Conservation (phyloP, 2,113 vertebrate genomes). For the Phaetusa simplex region DNA sequence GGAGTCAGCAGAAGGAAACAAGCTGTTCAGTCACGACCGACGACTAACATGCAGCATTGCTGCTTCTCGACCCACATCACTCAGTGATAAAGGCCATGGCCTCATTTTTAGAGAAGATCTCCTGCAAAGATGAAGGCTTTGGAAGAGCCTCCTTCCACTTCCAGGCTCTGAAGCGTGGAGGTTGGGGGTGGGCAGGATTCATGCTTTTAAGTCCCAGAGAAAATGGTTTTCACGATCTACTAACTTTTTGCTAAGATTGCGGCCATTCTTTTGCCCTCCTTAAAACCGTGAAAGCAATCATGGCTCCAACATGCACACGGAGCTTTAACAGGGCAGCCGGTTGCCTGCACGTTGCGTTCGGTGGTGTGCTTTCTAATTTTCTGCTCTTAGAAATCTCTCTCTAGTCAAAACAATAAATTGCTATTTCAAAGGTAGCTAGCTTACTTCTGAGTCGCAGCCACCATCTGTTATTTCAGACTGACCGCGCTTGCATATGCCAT, state of each 20-base stretch:
- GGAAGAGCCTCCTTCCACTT: not conserved
- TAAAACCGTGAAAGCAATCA: not conserved
- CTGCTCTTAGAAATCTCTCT: not conserved
- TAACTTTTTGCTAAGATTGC: not conserved
- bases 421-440: not conserved
- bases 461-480: not conserved
- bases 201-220: not conserved
- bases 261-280: not conserved
- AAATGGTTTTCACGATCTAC: not conserved
- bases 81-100: not conserved
- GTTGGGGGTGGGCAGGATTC: not conserved
- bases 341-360: not conserved
- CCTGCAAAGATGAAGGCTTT: not conserved
- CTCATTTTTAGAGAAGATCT: not conserved
- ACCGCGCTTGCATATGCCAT: not conserved
- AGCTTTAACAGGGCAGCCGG: not conserved
- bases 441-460: not conserved
- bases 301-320: rapidly evolving
- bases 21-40: not conserved
- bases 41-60: not conserved
- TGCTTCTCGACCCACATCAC: not conserved
- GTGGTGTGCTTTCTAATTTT: not conserved
- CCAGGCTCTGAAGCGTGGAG: not conserved
- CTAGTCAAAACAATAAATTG: not conserved
- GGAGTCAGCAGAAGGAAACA: not conserved